These are phyloP conservation scores for Sminthurides bifidus DNA, from an alignment of 1,140 invertebrate species.

Conservation along the genomic window DNA sequence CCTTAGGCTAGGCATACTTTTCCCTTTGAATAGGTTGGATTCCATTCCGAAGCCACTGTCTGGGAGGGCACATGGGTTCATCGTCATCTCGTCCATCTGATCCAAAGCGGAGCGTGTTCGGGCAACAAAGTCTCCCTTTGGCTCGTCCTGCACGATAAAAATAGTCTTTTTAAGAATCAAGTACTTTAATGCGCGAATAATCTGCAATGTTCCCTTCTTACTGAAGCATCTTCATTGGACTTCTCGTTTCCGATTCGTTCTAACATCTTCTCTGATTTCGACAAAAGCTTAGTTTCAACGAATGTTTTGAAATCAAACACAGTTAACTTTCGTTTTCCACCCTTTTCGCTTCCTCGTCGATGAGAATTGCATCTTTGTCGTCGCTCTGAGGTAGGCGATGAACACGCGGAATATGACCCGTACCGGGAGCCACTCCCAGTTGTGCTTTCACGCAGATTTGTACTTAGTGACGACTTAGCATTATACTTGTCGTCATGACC, in stretches of 20 bases:
- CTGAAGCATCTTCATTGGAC: too few relatives aligned
- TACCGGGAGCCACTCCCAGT: constrained; percentile 16
- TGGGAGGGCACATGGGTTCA: constrained; percentile 2
- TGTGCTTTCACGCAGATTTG: constrained; percentile 3
- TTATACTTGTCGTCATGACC: too few relatives aligned
- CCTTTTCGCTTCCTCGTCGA: constrained; percentile 63
- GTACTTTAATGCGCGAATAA: neutral
- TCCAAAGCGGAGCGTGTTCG: constrained; percentile 52
- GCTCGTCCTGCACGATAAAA: neutral
- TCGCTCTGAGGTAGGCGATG: constrained; percentile 22
- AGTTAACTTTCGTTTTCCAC: constrained; percentile 65
- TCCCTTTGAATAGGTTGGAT: constrained; percentile 62
- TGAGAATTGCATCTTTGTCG: constrained; percentile 18
- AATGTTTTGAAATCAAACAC: constrained; percentile 79
- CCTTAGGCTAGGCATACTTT: constrained; percentile 90
- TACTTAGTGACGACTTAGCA: too few relatives aligned
- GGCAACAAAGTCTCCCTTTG: constrained; percentile 46
- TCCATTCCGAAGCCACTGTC: constrained; percentile 22
- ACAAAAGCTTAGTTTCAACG: constrained; percentile 78
- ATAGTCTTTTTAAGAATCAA: neutral
- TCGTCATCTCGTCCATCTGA: constrained; percentile 41
- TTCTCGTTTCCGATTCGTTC: constrained; percentile 78
- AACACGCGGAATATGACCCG: constrained; percentile 27
- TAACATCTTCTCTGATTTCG: constrained; percentile 77
- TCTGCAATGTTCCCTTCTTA: neutral